Conservation (phyloP, 2,888 invertebrate species). For the Eumacrocentrus americanus region DNA sequence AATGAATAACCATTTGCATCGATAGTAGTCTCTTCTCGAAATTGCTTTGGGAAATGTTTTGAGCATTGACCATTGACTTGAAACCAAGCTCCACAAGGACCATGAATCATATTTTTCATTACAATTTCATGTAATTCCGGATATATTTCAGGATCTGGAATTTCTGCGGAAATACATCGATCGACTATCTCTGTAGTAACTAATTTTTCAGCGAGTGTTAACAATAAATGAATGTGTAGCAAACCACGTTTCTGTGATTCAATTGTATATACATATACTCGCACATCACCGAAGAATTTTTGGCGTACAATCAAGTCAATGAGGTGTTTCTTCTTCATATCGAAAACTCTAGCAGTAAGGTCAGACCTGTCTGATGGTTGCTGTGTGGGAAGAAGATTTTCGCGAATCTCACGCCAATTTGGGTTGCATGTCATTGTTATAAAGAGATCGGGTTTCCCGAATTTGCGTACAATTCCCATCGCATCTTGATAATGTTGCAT, state of each 20-base stretch:
- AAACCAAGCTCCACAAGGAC: conserved; percentile 1
- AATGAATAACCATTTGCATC: neutral
- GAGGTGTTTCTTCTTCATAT: conserved; percentile 30
- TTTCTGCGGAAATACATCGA: neutral
- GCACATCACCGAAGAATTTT: conserved; percentile 24
- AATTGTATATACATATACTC: neutral
- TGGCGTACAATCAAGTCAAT: conserved; percentile 28
- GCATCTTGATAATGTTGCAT: neutral
- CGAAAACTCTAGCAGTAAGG: conserved; percentile 29
- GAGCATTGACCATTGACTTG: neutral
- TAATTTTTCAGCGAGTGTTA: neutral
- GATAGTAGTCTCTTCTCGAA: neutral
- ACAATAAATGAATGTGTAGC: neutral
- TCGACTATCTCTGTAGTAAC: neutral
- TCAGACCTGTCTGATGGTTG: conserved; percentile 36
- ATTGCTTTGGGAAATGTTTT: neutral
- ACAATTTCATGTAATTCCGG: neutral
- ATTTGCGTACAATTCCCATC: neutral
- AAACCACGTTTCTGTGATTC: neutral
- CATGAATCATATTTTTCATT: neutral
- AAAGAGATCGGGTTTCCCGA: neutral
- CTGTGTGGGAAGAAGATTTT: conserved; percentile 34
- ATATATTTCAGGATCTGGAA: neutral
- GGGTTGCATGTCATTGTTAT: conserved; percentile 50
- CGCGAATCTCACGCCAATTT: conserved; percentile 35